These are phyloP conservation scores for Prunella strophiata DNA, from an alignment of 2,797 vertebrate species.

Conservation along the genomic window DNA sequence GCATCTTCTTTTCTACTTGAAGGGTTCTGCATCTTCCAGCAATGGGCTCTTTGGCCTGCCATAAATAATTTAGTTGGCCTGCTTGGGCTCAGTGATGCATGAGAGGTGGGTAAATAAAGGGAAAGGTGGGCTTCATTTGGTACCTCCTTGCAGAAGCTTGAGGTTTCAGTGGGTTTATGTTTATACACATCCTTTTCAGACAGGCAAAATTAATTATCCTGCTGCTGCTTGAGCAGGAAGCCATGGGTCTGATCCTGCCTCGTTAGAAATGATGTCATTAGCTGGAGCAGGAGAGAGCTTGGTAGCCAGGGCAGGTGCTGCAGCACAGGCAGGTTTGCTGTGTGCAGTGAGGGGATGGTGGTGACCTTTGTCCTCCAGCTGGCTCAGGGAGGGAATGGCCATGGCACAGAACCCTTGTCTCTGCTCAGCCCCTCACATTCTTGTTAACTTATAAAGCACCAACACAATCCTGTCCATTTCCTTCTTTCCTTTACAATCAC, in stretches of 20 bases:
- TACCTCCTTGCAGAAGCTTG: neutral
- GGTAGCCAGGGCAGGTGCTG: neutral
- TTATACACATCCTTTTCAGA: neutral
- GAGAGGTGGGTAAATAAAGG: neutral
- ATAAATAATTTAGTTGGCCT: neutral
- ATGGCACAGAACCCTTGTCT: neutral
- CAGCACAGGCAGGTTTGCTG: neutral
- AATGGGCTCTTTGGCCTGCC: neutral
- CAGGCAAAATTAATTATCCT: neutral
- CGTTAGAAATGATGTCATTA: neutral
- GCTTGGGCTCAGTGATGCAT: neutral
- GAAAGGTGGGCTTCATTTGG: neutral
- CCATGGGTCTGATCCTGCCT: neutral
- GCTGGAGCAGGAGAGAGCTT: neutral
- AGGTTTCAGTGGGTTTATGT: neutral
- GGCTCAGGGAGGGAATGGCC: accelerated
- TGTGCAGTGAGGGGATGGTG: neutral
- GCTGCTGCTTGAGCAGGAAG: neutral
- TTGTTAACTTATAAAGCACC: neutral
- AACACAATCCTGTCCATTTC: neutral
- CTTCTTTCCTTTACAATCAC: neutral
- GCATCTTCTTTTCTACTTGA: neutral
- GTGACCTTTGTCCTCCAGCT: neutral
- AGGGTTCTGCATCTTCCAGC: neutral
- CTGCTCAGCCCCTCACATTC: neutral